Conservation (phyloP, 2,113 vertebrate species). For the Danio rerio region GRCz12tu NC_133195.1:14778501-14779000, state of each 20-base stretch:
- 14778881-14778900: slow-evolving; percentile 83
- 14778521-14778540: slow-evolving; percentile 62
- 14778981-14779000: neutral
- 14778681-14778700: slow-evolving; percentile 85
- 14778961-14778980: too few relatives aligned
- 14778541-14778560: slow-evolving; percentile 60
- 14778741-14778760: neutral
- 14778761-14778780: neutral
- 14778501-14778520: slow-evolving; percentile 78
- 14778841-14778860: slow-evolving; percentile 69
- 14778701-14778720: neutral
- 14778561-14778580: too few relatives aligned
- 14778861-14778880: slow-evolving; percentile 42
- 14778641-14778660: slow-evolving; percentile 88
- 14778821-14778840: slow-evolving; percentile 80
- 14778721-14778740: neutral
- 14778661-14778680: slow-evolving; percentile 82
- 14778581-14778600: neutral
- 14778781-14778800: slow-evolving; percentile 61
- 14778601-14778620: slow-evolving; percentile 68
- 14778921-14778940: neutral
- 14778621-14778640: slow-evolving; percentile 80
- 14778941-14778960: too few relatives aligned
- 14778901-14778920: neutral
- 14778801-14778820: slow-evolving; percentile 90